phyloP scores from a whole-genome alignment of 2,797 vertebrate genomes.

The Anabas testudineus region DNA sequence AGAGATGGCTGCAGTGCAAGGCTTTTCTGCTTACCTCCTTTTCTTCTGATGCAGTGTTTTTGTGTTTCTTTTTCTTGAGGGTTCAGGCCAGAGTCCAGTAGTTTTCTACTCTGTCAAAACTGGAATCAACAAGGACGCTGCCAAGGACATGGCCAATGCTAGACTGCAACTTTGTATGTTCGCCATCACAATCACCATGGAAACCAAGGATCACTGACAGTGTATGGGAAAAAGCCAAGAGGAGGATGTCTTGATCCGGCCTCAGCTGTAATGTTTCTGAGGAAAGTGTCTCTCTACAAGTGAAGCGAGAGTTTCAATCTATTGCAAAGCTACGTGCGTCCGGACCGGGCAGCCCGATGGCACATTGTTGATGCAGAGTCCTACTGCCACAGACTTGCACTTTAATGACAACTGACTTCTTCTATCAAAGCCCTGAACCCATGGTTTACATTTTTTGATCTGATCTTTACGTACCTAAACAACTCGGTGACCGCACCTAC shows the following conservation, averaged over 20 bases:
- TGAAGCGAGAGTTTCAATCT: conserved; percentile 72
- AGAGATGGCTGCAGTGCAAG: conserved; percentile 62
- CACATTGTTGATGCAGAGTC: conserved; percentile 81
- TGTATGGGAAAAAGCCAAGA: conserved; percentile 50
- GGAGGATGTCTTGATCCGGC: conserved; percentile 55
- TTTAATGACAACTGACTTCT: conserved; percentile 87
- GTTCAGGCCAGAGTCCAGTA: conserved; percentile 72
- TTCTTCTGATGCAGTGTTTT: conserved; percentile 81
- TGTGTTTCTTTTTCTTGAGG: conserved; percentile 68
- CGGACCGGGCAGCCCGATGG: conserved; percentile 67
- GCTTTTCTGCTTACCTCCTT: conserved; percentile 82
- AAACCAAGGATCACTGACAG: conserved; percentile 70
- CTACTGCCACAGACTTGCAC: conserved; percentile 90
- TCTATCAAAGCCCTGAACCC: conserved; percentile 82
- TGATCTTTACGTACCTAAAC: conserved; percentile 82
- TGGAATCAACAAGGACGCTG: conserved; percentile 66
- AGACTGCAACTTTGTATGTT: conserved; percentile 73
- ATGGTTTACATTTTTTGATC: conserved; percentile 87
- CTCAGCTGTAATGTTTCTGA: conserved; percentile 56
- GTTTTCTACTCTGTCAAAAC: conserved; percentile 72
- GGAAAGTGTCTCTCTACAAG: conserved; percentile 51
- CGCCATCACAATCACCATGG: conserved; percentile 81
- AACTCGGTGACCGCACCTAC: conserved; percentile 88
- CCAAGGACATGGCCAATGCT: conserved; percentile 61
- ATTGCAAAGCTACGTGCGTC: conserved; percentile 81